Percentiles rank a stretch among this genome's conserved stretches.
phyloP scores from a whole-genome alignment of 2,888 invertebrate species.

The Acleris cristana region DNA sequence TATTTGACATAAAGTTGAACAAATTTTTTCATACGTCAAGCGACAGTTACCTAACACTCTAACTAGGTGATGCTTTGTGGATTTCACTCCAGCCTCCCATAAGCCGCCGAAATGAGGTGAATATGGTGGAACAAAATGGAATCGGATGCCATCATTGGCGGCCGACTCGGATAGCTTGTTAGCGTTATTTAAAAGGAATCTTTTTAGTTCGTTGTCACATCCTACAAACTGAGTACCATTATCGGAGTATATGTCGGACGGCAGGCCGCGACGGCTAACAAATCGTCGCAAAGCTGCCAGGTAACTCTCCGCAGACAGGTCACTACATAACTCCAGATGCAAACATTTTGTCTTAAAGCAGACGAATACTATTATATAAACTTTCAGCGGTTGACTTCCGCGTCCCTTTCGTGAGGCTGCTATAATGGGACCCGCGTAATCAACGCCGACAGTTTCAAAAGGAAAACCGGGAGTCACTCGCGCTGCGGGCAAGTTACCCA shows the following conservation, averaged over 20 bases:
- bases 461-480: not conserved
- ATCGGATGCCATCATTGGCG: constrained; percentile 36
- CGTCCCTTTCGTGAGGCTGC: not conserved
- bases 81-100: constrained; percentile 42
- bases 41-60: constrained; percentile 16
- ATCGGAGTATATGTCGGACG: not conserved
- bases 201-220: not conserved
- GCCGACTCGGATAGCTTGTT: not conserved
- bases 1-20: not conserved
- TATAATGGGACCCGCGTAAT: not conserved
- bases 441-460: not conserved
- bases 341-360: constrained; percentile 42
- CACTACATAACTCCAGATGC: constrained; percentile 42
- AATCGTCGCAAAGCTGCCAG: constrained; percentile 5
- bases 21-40: constrained; percentile 7
- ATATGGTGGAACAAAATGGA: constrained; percentile 43
- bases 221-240: constrained; percentile 1
- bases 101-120: constrained; percentile 46
- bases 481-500: not conserved
- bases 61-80: constrained; percentile 39
- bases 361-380: constrained; percentile 42
- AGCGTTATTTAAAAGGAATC: not conserved
- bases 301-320: not conserved
- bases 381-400: constrained; percentile 2
- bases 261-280: not conserved